Evolutionary conservation across 1,140 invertebrate species (phyloP).

Genomic region (Listronotus oregonensis): DNA sequence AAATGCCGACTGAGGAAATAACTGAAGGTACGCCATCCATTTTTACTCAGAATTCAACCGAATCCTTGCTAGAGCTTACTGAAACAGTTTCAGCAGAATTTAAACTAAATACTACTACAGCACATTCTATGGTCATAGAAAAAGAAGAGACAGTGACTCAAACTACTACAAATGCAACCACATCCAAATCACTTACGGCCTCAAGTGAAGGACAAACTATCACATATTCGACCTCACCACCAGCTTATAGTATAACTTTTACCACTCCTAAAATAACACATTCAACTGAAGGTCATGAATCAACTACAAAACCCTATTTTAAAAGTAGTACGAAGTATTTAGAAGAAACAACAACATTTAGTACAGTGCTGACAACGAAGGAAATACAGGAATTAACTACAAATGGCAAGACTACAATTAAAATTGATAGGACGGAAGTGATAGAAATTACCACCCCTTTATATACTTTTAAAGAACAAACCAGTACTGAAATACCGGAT

Average conservation of each 20-base stretch:
- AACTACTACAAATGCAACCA: background rate
- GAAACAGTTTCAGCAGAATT: too few species aligned
- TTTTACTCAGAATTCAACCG: too few species aligned
- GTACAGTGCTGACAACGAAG: conserved; percentile 22
- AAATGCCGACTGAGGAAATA: too few species aligned
- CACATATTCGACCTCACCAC: background rate
- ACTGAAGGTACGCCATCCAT: too few species aligned
- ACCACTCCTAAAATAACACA: conserved; percentile 8
- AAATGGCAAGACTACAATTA: conserved; percentile 26
- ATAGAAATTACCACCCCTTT: conserved; percentile 30
- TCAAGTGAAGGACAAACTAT: background rate
- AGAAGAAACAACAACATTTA: conserved; percentile 19
- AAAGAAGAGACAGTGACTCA: background rate
- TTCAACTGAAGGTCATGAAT: background rate
- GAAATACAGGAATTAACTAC: conserved; percentile 25
- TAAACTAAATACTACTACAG: background rate
- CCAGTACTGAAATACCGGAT: background rate
- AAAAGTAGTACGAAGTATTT: conserved; percentile 15
- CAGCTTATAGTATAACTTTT: conserved; percentile 14
- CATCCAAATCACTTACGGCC: background rate
- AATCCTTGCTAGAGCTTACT: too few species aligned
- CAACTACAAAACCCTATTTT: conserved; percentile 10
- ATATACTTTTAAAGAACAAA: conserved; percentile 6
- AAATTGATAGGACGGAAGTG: conserved; percentile 10
- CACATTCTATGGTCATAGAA: background rate